Conservation (phyloP, 1,140 invertebrate genomes). For the Tribolium madens region DNA sequence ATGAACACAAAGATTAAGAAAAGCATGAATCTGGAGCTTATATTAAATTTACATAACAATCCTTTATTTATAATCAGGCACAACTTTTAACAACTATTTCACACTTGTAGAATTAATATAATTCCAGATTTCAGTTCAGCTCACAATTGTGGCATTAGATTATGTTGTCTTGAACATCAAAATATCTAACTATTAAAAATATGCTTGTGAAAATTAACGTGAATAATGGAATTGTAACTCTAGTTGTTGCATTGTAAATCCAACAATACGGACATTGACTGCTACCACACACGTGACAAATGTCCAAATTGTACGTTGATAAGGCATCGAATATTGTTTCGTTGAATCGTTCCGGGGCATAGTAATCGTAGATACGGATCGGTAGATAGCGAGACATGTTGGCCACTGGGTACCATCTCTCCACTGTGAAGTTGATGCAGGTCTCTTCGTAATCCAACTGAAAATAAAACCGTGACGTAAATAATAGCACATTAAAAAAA, state of each 20-base stretch:
- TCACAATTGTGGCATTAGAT: constrained; percentile 30
- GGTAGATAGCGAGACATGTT: constrained; percentile 95
- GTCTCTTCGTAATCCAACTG: constrained; percentile 85
- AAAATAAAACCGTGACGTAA: no score
- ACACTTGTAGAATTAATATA: constrained; percentile 25
- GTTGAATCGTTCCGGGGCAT: constrained; percentile 96
- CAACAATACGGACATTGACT: constrained; percentile 98
- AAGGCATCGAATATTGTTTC: constrained; percentile 93
- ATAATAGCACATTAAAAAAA: constrained; percentile 14
- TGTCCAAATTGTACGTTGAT: constrained; percentile 89
- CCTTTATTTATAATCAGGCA: constrained; percentile 7
- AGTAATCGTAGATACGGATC: constrained; percentile 94
- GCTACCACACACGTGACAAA: constrained; percentile 98
- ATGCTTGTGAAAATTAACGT: constrained; percentile 59
- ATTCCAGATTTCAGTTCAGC: constrained; percentile 29
- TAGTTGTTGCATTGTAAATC: constrained; percentile 82
- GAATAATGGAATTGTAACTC: constrained; percentile 64
- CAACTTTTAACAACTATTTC: not conserved
- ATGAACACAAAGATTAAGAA: constrained; percentile 44
- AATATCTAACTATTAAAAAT: constrained; percentile 62
- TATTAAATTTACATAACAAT: constrained; percentile 39
- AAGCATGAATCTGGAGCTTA: constrained; percentile 35
- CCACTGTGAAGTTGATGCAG: constrained; percentile 92
- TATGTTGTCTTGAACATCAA: constrained; percentile 59
- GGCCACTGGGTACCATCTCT: constrained; percentile 95